Evolutionary conservation across 2,113 vertebrate species (phyloP).

Genomic region (Podilymbus podiceps): DNA sequence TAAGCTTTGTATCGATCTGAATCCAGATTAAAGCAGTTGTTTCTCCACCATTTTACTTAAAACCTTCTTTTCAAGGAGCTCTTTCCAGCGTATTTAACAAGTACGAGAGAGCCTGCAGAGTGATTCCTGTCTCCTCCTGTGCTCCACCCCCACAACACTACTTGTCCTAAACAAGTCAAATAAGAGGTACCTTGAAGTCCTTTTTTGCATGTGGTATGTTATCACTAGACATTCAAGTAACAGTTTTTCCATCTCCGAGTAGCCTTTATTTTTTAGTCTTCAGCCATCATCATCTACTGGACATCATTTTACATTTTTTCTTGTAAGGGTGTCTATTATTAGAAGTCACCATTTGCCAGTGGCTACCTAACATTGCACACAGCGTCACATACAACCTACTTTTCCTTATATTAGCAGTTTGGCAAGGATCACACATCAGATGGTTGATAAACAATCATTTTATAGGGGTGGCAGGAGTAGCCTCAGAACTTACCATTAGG

Average conservation of each 20-base stretch:
- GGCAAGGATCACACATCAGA: background rate
- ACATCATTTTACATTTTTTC: background rate
- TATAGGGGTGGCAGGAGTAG: background rate
- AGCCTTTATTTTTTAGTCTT: background rate
- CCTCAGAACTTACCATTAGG: background rate
- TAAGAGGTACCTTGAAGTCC: background rate
- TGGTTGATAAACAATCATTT: background rate
- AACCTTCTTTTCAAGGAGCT: background rate
- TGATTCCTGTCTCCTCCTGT: background rate
- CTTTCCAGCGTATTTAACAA: background rate
- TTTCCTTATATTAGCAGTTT: background rate
- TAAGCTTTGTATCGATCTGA: background rate
- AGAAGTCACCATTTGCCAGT: background rate
- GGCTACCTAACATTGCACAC: background rate
- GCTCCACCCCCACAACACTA: background rate
- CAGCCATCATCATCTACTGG: background rate
- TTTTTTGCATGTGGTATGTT: background rate
- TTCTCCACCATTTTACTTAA: background rate
- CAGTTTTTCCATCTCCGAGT: background rate
- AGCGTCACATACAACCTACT: background rate
- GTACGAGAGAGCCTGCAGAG: background rate
- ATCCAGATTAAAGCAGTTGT: background rate
- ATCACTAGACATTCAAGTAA: background rate
- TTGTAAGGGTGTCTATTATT: background rate
- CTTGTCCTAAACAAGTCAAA: background rate